Percentiles rank a stretch among this genome's conserved stretches.
These are phyloP conservation scores for Lontra canadensis DNA, from an alignment of 2,113 vertebrate species.

Conservation along the genomic window DNA sequence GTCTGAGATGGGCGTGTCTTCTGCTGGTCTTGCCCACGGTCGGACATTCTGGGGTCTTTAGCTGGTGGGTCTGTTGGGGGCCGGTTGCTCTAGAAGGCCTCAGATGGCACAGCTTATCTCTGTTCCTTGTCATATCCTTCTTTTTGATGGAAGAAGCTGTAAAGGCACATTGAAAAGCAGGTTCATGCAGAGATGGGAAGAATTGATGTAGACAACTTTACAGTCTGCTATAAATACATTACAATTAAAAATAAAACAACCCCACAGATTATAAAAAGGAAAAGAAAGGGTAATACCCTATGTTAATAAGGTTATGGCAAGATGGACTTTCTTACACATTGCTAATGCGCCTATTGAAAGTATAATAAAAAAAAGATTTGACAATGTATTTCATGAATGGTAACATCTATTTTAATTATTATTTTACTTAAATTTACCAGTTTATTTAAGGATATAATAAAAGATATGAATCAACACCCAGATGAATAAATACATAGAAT, in stretches of 20 bases:
- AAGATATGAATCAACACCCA: background rate
- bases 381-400: background rate
- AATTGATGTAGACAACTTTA: background rate
- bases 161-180: background rate
- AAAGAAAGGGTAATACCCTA: background rate
- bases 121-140: background rate
- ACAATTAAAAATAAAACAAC: background rate
- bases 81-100: background rate
- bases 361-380: conserved; percentile 16
- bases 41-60: background rate
- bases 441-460: background rate
- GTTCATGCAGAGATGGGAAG: background rate
- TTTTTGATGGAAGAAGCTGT: background rate
- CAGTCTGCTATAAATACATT: background rate
- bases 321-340: background rate
- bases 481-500: background rate
- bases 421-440: background rate
- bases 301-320: background rate
- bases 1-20: background rate
- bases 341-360: background rate
- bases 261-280: background rate
- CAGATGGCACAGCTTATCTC: background rate
- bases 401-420: background rate
- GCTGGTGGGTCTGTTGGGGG: background rate
- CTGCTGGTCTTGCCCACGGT: background rate